Percentiles rank a stretch among this genome's conserved stretches.
These are phyloP conservation scores for Actinemys pallida DNA, from an alignment of 2,113 vertebrate genomes.

Conservation along the genomic window DNA sequence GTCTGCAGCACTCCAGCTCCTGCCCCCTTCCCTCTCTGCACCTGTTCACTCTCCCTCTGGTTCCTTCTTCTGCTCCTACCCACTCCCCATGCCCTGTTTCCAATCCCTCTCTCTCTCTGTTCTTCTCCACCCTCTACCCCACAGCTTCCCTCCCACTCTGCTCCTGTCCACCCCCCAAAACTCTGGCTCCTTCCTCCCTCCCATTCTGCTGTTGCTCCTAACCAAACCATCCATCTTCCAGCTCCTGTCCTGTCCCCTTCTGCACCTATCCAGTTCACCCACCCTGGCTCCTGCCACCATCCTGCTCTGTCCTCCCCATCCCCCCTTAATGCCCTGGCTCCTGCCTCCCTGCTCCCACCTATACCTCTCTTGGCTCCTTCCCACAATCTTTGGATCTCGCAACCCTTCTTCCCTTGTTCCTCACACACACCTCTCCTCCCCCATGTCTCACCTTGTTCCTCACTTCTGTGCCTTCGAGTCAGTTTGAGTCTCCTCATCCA, in stretches of 20 bases:
- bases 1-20: background rate
- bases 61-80: background rate
- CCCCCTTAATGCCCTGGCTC: background rate
- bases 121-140: too few relatives aligned
- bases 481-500: background rate
- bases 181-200: background rate
- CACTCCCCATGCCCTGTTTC: background rate
- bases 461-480: background rate
- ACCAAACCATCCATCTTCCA: too few relatives aligned
- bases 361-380: accelerated
- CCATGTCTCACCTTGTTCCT: background rate
- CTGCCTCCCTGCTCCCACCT: too few relatives aligned
- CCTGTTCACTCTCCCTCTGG: background rate
- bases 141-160: background rate
- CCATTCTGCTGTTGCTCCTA: background rate
- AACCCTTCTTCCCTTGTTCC: background rate
- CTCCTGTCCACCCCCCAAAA: too few relatives aligned
- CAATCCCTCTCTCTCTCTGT: background rate
- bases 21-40: background rate
- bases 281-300: background rate
- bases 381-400: background rate
- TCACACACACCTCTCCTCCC: background rate
- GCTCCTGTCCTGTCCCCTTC: background rate
- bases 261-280: background rate
- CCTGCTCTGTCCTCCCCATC: background rate